Conservation (phyloP, 1,140 invertebrate genomes). For the Sycophila sp. region DNA sequence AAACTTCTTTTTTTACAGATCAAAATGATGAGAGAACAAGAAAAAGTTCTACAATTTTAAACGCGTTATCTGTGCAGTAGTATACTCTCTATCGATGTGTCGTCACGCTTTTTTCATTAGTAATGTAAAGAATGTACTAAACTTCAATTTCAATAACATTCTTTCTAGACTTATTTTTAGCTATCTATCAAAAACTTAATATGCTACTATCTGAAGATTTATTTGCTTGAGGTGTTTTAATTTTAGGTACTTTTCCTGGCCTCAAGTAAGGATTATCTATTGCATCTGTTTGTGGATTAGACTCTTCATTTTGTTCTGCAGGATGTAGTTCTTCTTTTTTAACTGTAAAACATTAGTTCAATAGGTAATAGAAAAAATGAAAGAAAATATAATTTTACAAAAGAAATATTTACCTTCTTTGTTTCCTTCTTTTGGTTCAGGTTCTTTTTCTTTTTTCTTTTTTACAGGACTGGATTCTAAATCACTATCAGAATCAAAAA, state of each 20-base stretch:
- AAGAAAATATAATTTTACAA: slow-evolving; percentile 34
- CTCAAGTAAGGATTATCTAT: slow-evolving; percentile 91
- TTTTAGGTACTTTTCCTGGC: slow-evolving; percentile 79
- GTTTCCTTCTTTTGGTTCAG: slow-evolving; percentile 62
- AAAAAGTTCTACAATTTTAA: too few species aligned
- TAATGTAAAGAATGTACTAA: too few species aligned
- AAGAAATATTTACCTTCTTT: slow-evolving; percentile 40
- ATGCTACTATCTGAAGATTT: slow-evolving; percentile 3
- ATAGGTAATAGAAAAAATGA: neutral
- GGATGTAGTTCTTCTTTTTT: slow-evolving; percentile 52
- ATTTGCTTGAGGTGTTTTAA: slow-evolving; percentile 46
- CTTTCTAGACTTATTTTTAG: slow-evolving; percentile 1
- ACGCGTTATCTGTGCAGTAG: too few species aligned
- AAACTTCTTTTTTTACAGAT: too few species aligned
- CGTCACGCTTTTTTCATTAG: too few species aligned
- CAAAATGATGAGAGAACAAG: too few species aligned
- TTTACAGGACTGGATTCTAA: slow-evolving; percentile 70
- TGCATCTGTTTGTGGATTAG: slow-evolving; percentile 67
- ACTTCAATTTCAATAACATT: neutral
- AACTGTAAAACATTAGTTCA: slow-evolving; percentile 25
- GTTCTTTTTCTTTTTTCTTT: slow-evolving; percentile 69
- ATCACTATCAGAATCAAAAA: slow-evolving; percentile 89
- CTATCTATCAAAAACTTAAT: slow-evolving; percentile 23
- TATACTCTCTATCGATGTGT: too few species aligned
- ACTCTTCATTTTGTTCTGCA: slow-evolving; percentile 66